A percentile compares a stretch with the other conserved stretches of the same genome.
Evolutionary conservation across 2,113 vertebrate species (phyloP).

Genomic region (Protobothrops mucrosquamatus): DNA sequence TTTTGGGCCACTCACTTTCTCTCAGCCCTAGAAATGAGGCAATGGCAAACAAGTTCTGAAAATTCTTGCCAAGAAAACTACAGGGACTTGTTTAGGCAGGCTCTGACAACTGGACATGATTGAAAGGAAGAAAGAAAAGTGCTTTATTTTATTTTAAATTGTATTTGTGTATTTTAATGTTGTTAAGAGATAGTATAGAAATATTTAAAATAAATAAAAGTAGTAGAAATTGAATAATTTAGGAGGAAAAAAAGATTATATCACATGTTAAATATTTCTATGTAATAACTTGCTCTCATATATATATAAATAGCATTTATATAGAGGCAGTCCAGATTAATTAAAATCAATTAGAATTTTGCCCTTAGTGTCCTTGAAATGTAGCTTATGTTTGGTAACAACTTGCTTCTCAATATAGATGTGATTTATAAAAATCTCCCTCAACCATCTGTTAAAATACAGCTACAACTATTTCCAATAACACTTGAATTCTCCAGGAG

Average conservation of each 20-base stretch:
- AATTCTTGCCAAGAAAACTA: background rate
- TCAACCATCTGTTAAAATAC: slow-evolving; percentile 13
- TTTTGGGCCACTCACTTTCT: background rate
- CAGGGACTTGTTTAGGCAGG: background rate
- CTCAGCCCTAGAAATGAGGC: background rate
- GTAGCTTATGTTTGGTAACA: background rate
- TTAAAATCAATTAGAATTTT: slow-evolving; percentile 5
- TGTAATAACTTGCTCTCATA: background rate
- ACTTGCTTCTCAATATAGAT: slow-evolving; percentile 5
- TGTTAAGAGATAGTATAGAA: background rate
- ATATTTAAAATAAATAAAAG: background rate
- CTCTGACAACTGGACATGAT: background rate
- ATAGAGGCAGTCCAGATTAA: background rate
- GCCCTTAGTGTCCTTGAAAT: slow-evolving; percentile 13
- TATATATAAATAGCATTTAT: background rate
- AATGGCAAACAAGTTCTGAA: background rate
- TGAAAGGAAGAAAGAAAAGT: background rate
- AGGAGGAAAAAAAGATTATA: background rate
- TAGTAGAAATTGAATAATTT: background rate
- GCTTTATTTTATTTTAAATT: background rate
- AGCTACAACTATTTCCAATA: slow-evolving; percentile 26
- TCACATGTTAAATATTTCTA: slow-evolving; percentile 31
- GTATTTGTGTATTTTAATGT: background rate
- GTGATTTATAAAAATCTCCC: slow-evolving; percentile 22
- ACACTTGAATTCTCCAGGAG: slow-evolving; percentile 1